Conservation (phyloP, 53 echinoderm and acorn worm genomes). For the Stichopus horrens region DNA sequence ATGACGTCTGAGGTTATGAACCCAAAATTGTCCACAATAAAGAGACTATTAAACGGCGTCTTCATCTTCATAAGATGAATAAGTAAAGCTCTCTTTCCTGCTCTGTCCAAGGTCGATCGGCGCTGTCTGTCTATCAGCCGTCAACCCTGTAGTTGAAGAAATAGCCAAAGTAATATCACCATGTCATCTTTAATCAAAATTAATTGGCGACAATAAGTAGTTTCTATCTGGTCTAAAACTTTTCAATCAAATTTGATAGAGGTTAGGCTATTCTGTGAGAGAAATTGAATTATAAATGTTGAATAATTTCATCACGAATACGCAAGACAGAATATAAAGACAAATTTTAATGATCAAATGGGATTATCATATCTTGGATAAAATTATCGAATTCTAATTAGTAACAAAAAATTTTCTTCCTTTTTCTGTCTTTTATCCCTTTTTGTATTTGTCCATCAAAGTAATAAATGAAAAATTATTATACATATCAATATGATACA, state of each 20-base stretch:
- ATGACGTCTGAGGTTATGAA: not conserved
- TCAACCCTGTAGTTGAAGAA: not conserved
- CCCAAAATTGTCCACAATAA: not conserved
- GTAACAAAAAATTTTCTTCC: not conserved
- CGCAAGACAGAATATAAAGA: not conserved
- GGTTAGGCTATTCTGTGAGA: conserved; percentile 38
- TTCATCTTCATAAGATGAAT: not conserved
- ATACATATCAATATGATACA: no score
- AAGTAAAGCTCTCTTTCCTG: not conserved
- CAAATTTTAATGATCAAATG: conserved; percentile 27
- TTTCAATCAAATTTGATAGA: conserved; percentile 20
- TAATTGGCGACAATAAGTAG: conserved; percentile 9
- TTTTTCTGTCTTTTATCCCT: no score
- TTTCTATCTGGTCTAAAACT: not conserved
- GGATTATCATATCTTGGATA: conserved; percentile 32
- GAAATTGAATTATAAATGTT: conserved; percentile 42
- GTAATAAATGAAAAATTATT: no score
- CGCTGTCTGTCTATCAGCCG: not conserved
- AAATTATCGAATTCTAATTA: conserved; percentile 41
- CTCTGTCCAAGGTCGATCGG: not conserved
- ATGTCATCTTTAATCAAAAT: conserved; percentile 8
- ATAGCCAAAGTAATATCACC: not conserved
- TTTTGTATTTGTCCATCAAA: no score
- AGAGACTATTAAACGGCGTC: not conserved
- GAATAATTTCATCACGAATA: conserved; percentile 17